These are phyloP conservation scores for Seladonia tumulorum DNA, from an alignment of 2,888 invertebrate species.

Conservation along the genomic window DNA sequence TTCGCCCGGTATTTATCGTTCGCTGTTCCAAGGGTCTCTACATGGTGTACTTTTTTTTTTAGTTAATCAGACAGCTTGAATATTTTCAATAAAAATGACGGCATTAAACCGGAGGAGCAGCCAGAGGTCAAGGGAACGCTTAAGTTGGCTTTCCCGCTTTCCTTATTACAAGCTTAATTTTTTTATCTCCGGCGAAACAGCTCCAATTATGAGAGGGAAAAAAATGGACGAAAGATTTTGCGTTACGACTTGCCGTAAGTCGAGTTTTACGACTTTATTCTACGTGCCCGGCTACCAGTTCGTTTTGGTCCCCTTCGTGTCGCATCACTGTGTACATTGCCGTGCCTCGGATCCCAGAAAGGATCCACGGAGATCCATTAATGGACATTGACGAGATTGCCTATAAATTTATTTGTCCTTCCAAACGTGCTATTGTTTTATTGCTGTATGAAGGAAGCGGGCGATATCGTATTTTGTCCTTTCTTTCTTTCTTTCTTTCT, in stretches of 20 bases:
- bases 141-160: slow-evolving; percentile 30
- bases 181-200: slow-evolving; percentile 68
- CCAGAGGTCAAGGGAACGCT: slow-evolving; percentile 26
- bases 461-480: slow-evolving; percentile 52
- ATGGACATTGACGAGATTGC: slow-evolving; percentile 80
- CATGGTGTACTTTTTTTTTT: slow-evolving; percentile 68
- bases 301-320: slow-evolving; percentile 48
- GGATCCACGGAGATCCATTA: slow-evolving; percentile 62
- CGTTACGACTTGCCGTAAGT: slow-evolving; percentile 81
- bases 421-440: slow-evolving; percentile 81
- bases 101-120: slow-evolving; percentile 65
- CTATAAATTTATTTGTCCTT: slow-evolving; percentile 81
- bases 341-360: slow-evolving; percentile 45
- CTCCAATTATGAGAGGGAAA: slow-evolving; percentile 65
- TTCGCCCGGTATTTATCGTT: slow-evolving; percentile 60
- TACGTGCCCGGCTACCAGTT: slow-evolving; percentile 77
- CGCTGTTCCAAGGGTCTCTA: slow-evolving; percentile 62
- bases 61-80: slow-evolving; percentile 73
- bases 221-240: slow-evolving; percentile 62
- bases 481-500: background rate
- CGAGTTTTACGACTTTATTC: slow-evolving; percentile 82
- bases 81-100: slow-evolving; percentile 79
- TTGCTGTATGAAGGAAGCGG: slow-evolving; percentile 75
- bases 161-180: slow-evolving; percentile 72
- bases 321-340: slow-evolving; percentile 38